Evolutionary conservation across 2,113 vertebrate species (phyloP).

Genomic region (Burhinus bistriatus): DNA sequence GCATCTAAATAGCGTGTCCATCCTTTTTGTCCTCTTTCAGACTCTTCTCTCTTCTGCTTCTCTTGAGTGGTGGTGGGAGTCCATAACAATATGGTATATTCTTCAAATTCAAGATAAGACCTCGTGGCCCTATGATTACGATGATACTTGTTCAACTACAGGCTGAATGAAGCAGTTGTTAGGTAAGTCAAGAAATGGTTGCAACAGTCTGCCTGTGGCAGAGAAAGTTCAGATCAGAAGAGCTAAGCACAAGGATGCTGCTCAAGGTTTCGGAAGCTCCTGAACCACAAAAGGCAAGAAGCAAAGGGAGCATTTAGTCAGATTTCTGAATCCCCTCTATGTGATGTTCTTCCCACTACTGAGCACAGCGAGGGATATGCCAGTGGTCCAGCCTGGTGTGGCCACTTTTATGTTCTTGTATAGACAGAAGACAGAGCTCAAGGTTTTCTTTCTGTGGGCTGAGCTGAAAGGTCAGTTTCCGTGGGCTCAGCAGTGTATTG

Average conservation of each 20-base stretch:
- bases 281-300: neutral
- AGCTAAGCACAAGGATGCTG: neutral
- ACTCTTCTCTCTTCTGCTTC: neutral
- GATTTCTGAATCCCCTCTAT: neutral
- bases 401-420: neutral
- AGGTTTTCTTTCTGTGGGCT: neutral
- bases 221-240: neutral
- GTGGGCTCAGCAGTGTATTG: neutral
- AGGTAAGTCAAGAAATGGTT: neutral
- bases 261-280: neutral
- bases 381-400: neutral
- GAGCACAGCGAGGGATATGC: neutral
- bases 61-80: neutral
- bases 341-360: neutral
- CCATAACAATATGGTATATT: neutral
- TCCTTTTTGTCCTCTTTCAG: neutral
- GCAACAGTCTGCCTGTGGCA: neutral
- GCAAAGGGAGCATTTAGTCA: rapidly evolving
- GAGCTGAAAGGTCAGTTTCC: neutral
- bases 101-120: neutral
- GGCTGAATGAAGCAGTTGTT: neutral
- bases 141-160: neutral
- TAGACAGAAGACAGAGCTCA: neutral
- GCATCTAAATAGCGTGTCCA: neutral
- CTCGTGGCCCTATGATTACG: rapidly evolving